Conservation (phyloP, 2,113 vertebrate species). For the Mirza zaza region DNA sequence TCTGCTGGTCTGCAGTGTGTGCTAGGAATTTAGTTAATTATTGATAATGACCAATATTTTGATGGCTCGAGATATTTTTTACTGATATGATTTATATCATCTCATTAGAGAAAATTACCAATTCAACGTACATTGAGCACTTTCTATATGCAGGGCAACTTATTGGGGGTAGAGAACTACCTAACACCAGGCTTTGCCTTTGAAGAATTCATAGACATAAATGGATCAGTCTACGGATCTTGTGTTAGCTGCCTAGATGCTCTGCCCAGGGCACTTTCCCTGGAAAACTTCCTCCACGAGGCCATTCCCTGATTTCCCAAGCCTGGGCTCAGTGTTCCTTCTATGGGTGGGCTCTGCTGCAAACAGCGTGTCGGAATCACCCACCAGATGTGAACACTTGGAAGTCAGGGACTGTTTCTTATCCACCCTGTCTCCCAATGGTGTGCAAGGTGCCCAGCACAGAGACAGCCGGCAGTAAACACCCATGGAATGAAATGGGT, state of each 20-base stretch:
- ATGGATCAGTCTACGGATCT: neutral
- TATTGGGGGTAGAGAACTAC: neutral
- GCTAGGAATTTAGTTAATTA: neutral
- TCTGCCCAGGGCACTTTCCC: neutral
- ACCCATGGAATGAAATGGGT: neutral
- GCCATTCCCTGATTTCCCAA: neutral
- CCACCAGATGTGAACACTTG: neutral
- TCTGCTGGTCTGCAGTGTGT: neutral
- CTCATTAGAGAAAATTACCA: slow-evolving; percentile 4
- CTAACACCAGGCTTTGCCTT: neutral
- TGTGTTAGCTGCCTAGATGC: neutral
- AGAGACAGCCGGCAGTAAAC: neutral
- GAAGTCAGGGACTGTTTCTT: neutral
- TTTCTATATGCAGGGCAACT: neutral
- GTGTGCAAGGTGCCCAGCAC: neutral
- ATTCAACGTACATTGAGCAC: neutral
- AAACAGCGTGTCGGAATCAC: neutral
- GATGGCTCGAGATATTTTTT: neutral
- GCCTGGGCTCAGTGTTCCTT: neutral
- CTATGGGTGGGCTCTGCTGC: neutral
- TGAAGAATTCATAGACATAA: neutral
- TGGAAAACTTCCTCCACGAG: neutral
- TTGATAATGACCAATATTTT: neutral
- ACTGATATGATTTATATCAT: neutral
- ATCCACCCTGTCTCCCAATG: neutral